These are phyloP conservation scores for Heteractis magnifica DNA, from an alignment of 92 coral and sea anemone genomes.

Conservation along the genomic window DNA sequence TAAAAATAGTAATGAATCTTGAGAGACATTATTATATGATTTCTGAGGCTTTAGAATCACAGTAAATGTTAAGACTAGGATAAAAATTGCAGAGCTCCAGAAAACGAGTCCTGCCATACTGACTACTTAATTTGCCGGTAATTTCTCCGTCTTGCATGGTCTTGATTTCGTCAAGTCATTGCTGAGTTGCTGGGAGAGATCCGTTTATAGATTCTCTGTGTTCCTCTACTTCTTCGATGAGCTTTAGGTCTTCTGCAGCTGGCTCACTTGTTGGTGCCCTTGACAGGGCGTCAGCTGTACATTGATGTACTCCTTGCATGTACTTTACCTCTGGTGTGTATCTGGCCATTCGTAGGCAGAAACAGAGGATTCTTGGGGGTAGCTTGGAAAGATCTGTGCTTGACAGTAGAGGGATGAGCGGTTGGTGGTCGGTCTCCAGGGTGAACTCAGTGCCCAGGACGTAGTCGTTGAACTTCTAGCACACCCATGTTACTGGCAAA, in stretches of 20 bases:
- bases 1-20: no score
- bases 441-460: conserved; percentile 22
- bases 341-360: conserved; percentile 42
- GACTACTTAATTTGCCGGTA: conserved; percentile 16
- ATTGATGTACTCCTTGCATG: no score
- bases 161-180: no score
- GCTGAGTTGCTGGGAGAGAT: conserved; percentile 11
- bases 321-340: conserved; percentile 18
- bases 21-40: neutral
- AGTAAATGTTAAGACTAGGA: no score
- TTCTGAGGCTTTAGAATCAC: no score
- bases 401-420: conserved; percentile 18
- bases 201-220: neutral
- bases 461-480: conserved; percentile 34
- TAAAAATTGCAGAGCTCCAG: no score
- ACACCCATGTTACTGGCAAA: no score
- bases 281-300: neutral
- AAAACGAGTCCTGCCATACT: no score
- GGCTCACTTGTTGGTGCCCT: neutral
- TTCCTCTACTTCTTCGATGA: conserved; percentile 27
- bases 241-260: no score
- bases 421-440: conserved; percentile 49
- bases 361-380: conserved; percentile 45
- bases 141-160: conserved; percentile 36
- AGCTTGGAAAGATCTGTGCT: conserved; percentile 45